These are phyloP conservation scores for Emmelina monodactyla DNA, from an alignment of 2,888 invertebrate genomes.

Conservation along the genomic window DNA sequence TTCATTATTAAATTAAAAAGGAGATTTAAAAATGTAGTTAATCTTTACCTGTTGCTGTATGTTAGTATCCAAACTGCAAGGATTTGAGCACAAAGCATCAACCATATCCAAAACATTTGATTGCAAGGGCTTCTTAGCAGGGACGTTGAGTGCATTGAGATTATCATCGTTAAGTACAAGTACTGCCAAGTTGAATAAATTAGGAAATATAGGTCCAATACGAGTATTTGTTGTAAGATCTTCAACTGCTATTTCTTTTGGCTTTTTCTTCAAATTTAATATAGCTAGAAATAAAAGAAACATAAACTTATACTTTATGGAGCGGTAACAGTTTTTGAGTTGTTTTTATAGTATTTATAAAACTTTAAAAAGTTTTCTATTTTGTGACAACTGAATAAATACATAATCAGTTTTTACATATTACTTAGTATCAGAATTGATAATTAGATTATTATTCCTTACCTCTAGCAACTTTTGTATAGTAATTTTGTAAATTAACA, in stretches of 20 bases:
- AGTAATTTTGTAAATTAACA: constrained; percentile 50
- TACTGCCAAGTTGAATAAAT: constrained; percentile 67
- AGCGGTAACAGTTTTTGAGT: background rate
- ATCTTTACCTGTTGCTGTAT: constrained; percentile 60
- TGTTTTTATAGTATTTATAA: background rate
- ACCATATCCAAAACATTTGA: constrained; percentile 63
- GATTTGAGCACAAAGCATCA: constrained; percentile 65
- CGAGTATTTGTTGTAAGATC: constrained; percentile 64
- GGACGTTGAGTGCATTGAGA: constrained; percentile 51
- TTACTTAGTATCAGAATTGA: background rate
- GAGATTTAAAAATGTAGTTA: no score
- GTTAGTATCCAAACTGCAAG: constrained; percentile 62
- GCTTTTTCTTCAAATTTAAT: constrained; percentile 56
- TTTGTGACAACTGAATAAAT: no score
- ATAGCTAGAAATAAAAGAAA: constrained; percentile 37
- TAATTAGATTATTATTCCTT: no score
- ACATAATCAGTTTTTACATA: background rate
- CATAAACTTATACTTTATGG: no score
- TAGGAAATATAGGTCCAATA: constrained; percentile 68
- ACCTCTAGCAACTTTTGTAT: constrained; percentile 60
- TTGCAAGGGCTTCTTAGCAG: constrained; percentile 51
- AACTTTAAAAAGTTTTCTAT: no score
- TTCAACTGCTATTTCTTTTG: constrained; percentile 60
- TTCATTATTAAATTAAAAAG: no score
- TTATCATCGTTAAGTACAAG: constrained; percentile 66